Evolutionary conservation across 92 coral and sea anemone genomes (phyloP), one percentile per base, ranked within the genome.

Genomic region (Phenganax stokvisi): DNA sequence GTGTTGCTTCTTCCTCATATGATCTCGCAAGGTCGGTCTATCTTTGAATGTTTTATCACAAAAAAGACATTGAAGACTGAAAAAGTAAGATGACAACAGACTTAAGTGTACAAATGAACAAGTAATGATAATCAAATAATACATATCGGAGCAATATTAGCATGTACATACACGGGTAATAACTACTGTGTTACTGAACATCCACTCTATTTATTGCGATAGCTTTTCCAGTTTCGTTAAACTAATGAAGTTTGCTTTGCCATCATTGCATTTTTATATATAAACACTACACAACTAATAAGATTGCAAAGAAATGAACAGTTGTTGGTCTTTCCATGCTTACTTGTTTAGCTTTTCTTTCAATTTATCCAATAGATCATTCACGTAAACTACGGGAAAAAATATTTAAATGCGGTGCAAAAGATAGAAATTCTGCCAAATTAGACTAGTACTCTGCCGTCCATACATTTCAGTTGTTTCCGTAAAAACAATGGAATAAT

Each of bases 1-100:
- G 90, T 96, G 99, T 67, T 89, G 90, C 56, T 96, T 96, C 79
- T 96, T 96, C 64, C 99, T 90, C 99, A 96, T 96, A 88, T 96
- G 99, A 73, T 96, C 97, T 84, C 89, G 92, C 58, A 96, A 89
- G 15, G 92, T 88, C 70, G 89, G 89, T 80, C 97, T 83, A 86
- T 96, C 97, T 85, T 92, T 90, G 54, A 92, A 96, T 78, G 87
- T 64, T 83, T 96, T 96, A 70, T 96, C 99, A 87, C 99, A 96
- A 85, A 84, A 96, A 62, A 96, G 71, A 61, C 97, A 96, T 87
- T 92, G 99, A n/a, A 96, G 81, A 81, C 99, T 96, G 77, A 30
- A 88, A 74, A 68, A 27, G 4, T 31, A 81, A 56, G 10, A 84
- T 6, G n/a, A 20, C 44, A 57, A 47, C 71, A 58, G 47, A 37